Base-by-base conservation (phyloP, 2,113 vertebrate species). In the Ranitomeya variabilis region DNA sequence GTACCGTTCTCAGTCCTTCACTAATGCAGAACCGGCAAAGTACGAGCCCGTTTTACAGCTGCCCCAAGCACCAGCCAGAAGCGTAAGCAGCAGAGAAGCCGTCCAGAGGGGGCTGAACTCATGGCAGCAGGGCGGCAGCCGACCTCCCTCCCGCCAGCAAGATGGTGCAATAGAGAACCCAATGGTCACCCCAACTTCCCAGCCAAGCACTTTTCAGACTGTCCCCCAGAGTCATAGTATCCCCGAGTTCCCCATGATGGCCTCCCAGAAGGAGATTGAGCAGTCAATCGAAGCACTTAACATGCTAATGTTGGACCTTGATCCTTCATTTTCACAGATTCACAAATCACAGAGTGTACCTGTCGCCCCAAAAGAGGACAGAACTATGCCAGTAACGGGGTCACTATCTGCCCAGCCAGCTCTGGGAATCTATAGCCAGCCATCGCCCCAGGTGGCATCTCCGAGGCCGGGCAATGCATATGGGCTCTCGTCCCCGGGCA, bases 201-300 rank as follows among this genome's bases (percentile, higher is more conserved):
- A 94, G 86, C 93, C 93, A 86, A 93, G 95, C 74, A 93, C 94
- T 0, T 93, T 93, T 86, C 93, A 91, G 1, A 37, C 60, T 0
- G 89, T 91, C n/a, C 92, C 93, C 21, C 93, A 96, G 57, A 93
- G 93, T 86, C 95, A 97, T 45, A 96, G 96, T 92, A 96, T 99
- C 90, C 97, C 98, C 0, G 97, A 97, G 71, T 98, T 97, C 88
- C 97, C 97, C 0, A 92, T 94, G 18, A 95, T 95, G 0, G 95
- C 97, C 66, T 99, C 98, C 52, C 97, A 96, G 89, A 95, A 94
- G 90, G 98, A 99, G 93, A 99, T 99, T 0, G 97, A 99, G 91
- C 96, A 98, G 91, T 99, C 98, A 31, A 99, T 99, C 0, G 97
- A 99, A 93, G 94, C 97, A 0, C 96, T 99, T 2, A 98, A 99